Percentiles rank a stretch among this genome's conserved stretches.
phyloP scores from a whole-genome alignment of 2,888 invertebrate species.

The Eilema griseolum region DNA sequence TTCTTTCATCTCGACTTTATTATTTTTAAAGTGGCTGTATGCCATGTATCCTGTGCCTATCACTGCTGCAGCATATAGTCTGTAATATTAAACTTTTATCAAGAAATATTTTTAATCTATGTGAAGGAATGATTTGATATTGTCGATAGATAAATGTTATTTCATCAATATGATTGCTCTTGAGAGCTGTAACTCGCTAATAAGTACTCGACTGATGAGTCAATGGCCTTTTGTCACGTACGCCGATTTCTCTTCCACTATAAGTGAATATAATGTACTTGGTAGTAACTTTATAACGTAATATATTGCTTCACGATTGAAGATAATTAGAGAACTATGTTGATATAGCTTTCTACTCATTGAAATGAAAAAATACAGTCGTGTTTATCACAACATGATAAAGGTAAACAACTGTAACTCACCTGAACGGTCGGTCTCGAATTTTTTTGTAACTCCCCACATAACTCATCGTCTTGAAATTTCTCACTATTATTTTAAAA shows the following conservation, averaged over 20 bases:
- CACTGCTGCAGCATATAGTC: constrained; percentile 86
- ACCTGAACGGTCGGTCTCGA: constrained; percentile 73
- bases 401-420: constrained; percentile 40
- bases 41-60: constrained; percentile 87
- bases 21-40: constrained; percentile 75
- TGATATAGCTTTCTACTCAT: background rate
- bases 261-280: background rate
- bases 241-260: constrained; percentile 22
- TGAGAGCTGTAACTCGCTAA: constrained; percentile 1
- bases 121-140: background rate
- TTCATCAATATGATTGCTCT: background rate
- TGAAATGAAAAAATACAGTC: background rate
- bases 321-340: background rate
- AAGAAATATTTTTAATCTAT: background rate
- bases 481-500: constrained; percentile 70
- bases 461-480: constrained; percentile 74
- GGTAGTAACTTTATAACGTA: background rate
- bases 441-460: constrained; percentile 78
- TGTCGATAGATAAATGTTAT: background rate
- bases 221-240: constrained; percentile 37
- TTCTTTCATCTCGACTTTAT: constrained; percentile 83
- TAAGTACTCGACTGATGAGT: constrained; percentile 20
- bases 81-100: constrained; percentile 58
- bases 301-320: background rate
- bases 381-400: constrained; percentile 5